These are phyloP conservation scores for Venusia cambrica DNA, from an alignment of 2,888 invertebrate species.

Conservation along the genomic window DNA sequence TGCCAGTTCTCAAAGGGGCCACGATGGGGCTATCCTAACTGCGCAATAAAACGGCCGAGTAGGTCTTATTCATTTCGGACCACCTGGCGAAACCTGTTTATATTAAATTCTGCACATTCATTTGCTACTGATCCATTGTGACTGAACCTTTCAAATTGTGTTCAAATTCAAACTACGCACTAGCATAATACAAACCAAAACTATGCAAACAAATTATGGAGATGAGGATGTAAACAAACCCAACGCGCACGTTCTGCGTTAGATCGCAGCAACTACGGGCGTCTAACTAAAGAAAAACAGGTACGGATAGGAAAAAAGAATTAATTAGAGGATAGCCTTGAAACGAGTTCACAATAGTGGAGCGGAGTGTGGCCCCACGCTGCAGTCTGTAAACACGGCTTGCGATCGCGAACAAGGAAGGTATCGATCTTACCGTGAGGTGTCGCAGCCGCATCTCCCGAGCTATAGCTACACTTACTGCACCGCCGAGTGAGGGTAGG, in stretches of 20 bases:
- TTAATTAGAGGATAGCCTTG: slow-evolving; percentile 32
- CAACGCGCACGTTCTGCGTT: slow-evolving; percentile 14
- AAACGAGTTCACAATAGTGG: slow-evolving; percentile 30
- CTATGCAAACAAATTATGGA: slow-evolving; percentile 31
- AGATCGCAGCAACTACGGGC: slow-evolving; percentile 9
- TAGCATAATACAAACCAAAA: slow-evolving; percentile 22
- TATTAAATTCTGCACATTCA: slow-evolving; percentile 29
- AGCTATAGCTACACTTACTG: slow-evolving; percentile 64
- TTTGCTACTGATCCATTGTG: slow-evolving; percentile 32
- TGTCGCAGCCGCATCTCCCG: slow-evolving; percentile 41
- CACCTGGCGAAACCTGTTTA: slow-evolving; percentile 34
- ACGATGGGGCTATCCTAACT: slow-evolving; percentile 24
- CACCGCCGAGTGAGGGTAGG: slow-evolving; percentile 53
- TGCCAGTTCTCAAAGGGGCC: slow-evolving; percentile 27
- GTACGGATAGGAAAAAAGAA: slow-evolving; percentile 29
- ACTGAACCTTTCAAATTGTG: slow-evolving; percentile 29
- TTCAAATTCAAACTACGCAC: slow-evolving; percentile 28
- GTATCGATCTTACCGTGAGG: slow-evolving; percentile 31
- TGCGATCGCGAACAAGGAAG: no score
- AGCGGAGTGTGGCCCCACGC: slow-evolving; percentile 29
- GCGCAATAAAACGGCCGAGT: slow-evolving; percentile 28
- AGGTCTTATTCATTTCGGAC: slow-evolving; percentile 30
- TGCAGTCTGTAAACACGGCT: slow-evolving; percentile 29
- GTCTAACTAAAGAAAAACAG: slow-evolving; percentile 17
- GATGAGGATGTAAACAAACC: slow-evolving; percentile 26